Percentiles rank a stretch among this genome's conserved stretches.
phyloP scores from a whole-genome alignment of 30 jellyfish, hydroid and myxozoan species.

The Clytia hemisphaerica region DNA sequence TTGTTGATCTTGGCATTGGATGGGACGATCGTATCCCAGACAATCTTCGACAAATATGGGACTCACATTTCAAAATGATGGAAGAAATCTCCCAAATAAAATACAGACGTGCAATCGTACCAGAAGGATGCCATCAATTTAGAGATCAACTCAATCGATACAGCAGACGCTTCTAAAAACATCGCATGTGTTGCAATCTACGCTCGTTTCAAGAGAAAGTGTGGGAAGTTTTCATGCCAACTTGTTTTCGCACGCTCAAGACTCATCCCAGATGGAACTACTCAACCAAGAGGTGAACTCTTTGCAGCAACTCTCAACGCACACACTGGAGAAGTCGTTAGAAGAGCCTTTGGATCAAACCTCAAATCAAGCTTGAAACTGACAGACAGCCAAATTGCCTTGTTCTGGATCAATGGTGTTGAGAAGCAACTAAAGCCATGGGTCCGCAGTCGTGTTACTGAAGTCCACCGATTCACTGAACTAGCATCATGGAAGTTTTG shows the following conservation, averaged over 20 bases:
- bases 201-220: too few relatives aligned
- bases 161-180: too few relatives aligned
- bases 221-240: conserved; percentile 1
- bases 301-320: neutral
- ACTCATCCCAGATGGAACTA: neutral
- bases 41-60: too few relatives aligned
- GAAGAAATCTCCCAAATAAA: too few relatives aligned
- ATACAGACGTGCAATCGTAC: too few relatives aligned
- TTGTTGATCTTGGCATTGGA: too few relatives aligned
- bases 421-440: conserved; percentile 10
- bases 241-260: conserved; percentile 11
- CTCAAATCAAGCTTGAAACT: neutral
- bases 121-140: too few relatives aligned
- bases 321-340: conserved; percentile 11
- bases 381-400: conserved; percentile 6
- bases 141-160: too few relatives aligned
- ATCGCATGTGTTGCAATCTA: too few relatives aligned
- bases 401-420: neutral
- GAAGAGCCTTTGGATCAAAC: neutral
- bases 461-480: neutral
- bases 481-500: neutral
- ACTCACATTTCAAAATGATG: too few relatives aligned
- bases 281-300: too few relatives aligned
- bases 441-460: conserved; percentile 7
- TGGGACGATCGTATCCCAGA: too few relatives aligned